These are phyloP conservation scores for Dissostichus mawsoni DNA, from an alignment of 2,113 vertebrate species.

Conservation along the genomic window DNA sequence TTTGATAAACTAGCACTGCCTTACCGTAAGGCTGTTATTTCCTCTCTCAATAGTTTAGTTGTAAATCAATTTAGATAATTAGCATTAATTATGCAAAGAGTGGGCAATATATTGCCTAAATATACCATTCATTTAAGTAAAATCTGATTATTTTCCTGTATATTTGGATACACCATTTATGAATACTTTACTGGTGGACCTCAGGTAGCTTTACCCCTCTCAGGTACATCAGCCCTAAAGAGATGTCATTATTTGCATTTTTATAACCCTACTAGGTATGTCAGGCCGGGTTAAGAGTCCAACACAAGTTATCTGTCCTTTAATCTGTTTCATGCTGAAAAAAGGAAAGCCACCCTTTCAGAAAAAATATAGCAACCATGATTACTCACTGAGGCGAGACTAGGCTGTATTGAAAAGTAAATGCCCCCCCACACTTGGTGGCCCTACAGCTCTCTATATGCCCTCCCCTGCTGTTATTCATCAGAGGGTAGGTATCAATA, in stretches of 20 bases:
- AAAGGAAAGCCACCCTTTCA: neutral
- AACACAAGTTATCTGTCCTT: neutral
- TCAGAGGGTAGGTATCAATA: conserved; percentile 36
- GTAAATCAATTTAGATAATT: neutral
- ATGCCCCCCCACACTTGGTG: conserved; percentile 40
- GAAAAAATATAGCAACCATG: neutral
- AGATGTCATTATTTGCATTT: neutral
- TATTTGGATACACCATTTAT: neutral
- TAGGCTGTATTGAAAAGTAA: conserved; percentile 36
- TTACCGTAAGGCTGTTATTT: too few relatives aligned
- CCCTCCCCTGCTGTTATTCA: conserved; percentile 42
- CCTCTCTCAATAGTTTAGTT: neutral
- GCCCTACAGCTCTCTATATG: conserved; percentile 20
- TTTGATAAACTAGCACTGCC: too few relatives aligned
- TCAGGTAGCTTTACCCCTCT: neutral
- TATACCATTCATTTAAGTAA: neutral
- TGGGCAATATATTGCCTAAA: neutral
- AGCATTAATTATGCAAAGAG: neutral
- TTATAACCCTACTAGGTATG: neutral
- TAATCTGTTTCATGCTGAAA: neutral
- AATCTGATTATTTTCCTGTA: neutral
- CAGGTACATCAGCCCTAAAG: neutral
- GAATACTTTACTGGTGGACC: neutral
- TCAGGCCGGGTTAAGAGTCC: neutral
- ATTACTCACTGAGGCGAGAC: neutral